Evolutionary conservation across 2,797 vertebrate genomes (phyloP), one percentile per base, ranked within the genome.

Genomic region (Oryzias sinensis): DNA sequence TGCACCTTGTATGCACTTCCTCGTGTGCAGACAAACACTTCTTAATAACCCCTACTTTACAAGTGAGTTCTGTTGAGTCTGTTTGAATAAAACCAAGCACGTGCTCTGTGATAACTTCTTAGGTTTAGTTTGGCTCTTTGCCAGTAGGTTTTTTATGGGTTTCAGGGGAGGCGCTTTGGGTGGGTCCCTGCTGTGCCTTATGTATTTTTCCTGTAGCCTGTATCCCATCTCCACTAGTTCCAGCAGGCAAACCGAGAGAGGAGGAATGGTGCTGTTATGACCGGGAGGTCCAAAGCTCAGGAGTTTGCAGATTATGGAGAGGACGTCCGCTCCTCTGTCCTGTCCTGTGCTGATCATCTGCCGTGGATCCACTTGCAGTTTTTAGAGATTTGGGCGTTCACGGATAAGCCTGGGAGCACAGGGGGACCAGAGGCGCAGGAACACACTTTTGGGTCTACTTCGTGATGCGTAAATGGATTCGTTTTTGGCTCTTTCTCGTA

Each of bases 121-220:
- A 42, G 11, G 24, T 65, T 14, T 22, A 40, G 56, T 43, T 50
- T 60, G 58, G 27, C 42, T 61, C 58, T 53, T 48, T 65, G 56
- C 65, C 64, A 60, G 57, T 73, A 62, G 51, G 60, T 53, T 49
- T 47, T 44, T 68, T 65, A 20, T 22, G 59, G 53, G 65, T 79
- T 82, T 62, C 59, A 70, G 74, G 87, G 86, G 89, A 86, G 89
- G 87, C 66, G 77, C 89, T 76, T 65, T 65, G 83, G 83, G 78
- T 86, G 80, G 82, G 73, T 84, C 76, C 56, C 79, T 89, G 83
- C 87, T 88, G 87, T 86, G 20, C 20, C 85, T 87, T 76, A 87
- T 86, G 70, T 29, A 86, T 74, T 22, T 37, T 76, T 54, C 77
- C 70, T 50, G 72, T 62, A 71, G 53, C 54, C 65, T 84, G 84